These are phyloP conservation scores for Drosophila emarginata DNA, from an alignment of 2,888 invertebrate genomes.

Conservation along the genomic window DNA sequence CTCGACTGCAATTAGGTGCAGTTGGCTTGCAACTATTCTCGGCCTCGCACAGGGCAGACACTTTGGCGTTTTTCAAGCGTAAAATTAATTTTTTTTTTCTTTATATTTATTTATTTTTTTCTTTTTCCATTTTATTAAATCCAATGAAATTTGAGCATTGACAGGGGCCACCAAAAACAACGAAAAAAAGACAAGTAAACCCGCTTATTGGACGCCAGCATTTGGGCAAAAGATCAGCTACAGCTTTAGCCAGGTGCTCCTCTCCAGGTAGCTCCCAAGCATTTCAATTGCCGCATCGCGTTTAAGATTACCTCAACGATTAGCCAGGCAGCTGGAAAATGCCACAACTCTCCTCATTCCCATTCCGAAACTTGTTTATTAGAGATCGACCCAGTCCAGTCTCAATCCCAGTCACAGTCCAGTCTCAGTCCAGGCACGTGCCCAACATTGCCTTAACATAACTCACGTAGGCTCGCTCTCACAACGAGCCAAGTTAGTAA, in stretches of 20 bases:
- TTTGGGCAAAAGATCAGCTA: conserved; percentile 25
- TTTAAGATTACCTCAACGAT: conserved; percentile 77
- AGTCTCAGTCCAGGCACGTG: conserved; percentile 50
- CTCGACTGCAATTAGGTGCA: conserved; percentile 72
- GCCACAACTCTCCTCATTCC: conserved; percentile 45
- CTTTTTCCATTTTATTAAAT: conserved; percentile 44
- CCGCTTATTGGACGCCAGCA: conserved; percentile 48
- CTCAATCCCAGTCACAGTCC: conserved; percentile 39
- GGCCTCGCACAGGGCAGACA: conserved; percentile 57
- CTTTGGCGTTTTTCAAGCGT: conserved; percentile 58
- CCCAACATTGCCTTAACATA: conserved; percentile 26
- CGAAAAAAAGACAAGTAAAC: neutral
- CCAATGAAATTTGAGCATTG: conserved; percentile 76
- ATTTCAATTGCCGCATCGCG: conserved; percentile 75
- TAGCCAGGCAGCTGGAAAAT: conserved; percentile 78
- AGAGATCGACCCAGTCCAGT: conserved; percentile 51
- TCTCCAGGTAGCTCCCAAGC: conserved; percentile 53
- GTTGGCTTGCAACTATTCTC: conserved; percentile 57
- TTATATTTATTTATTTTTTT: neutral
- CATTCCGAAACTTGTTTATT: conserved; percentile 63
- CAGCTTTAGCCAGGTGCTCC: conserved; percentile 39
- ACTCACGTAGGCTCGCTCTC: conserved; percentile 30
- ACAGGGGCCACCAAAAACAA: conserved; percentile 62
- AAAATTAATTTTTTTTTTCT: conserved; percentile 63
- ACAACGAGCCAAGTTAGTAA: conserved; percentile 15